Evolutionary conservation across 2,113 vertebrate species (phyloP), one percentile per base, ranked within the genome.

Genomic region (Halichoerus grypus): DNA sequence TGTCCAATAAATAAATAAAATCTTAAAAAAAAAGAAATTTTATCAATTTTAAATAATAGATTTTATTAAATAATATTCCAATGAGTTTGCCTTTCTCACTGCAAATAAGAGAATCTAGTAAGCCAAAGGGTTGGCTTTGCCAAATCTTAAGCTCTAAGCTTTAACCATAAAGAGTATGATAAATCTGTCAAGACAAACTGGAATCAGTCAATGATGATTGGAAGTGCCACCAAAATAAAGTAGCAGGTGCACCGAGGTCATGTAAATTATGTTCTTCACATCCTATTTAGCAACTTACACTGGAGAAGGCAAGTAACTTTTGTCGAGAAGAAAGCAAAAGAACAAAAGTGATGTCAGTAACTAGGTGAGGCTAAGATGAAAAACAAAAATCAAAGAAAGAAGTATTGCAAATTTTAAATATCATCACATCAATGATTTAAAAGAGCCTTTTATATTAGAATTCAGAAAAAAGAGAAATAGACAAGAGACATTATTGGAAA

Each of bases 151-250:
- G 33, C 13, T 63, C 24, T 76, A 33, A 57, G 16, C 77, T 88
- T 87, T 71, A 85, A 84, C n/a, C 53, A 11, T 2, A 42, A 61
- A 91, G 87, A 65, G 36, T 5, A 69, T 28, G 53, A 61, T 10
- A 39, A 71, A 85, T 51, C 79, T 61, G 39, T 65, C 72, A 57
- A 96, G 92, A 21, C 53, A 80, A 36, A 76, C 10, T 33, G 59
- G 24, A 94, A 36, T 79, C 76, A 42, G 63, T 39, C 46, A 71
- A 0, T 33, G 87, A 90, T 4, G 6, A 55, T 19, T 14, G 49
- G 88, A 87, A 85, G 10, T 51, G 59, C 15, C 46, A 96, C 69
- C 49, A n/a, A 87, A 81, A 36, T 42, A 84, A 87, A 95, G 67
- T 1, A 39, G 87, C 87, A 93, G 80, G 77, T 82, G 61, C 42